phyloP scores from a whole-genome alignment of 2,113 vertebrate genomes.

The Orientallactaga bullata region DNA sequence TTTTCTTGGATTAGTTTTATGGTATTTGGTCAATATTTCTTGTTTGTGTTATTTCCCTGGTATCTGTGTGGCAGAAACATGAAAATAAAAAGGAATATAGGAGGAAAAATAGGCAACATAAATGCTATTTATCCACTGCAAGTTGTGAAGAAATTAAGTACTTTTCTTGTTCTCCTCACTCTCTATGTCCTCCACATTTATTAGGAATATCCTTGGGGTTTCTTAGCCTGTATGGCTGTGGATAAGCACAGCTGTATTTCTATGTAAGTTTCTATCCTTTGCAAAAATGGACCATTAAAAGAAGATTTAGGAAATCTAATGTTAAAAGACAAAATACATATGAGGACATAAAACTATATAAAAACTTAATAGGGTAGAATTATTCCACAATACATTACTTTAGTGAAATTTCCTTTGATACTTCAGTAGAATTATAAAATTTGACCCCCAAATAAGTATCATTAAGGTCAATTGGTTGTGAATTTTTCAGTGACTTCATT shows the following conservation, averaged over 20 bases:
- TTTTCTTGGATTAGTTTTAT: not conserved
- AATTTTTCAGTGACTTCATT: not conserved
- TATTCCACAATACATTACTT: not conserved
- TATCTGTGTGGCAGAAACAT: not conserved
- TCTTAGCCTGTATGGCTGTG: not conserved
- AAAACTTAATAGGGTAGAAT: not conserved
- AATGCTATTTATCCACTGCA: not conserved
- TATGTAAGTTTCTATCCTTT: not conserved
- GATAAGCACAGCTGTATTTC: not conserved
- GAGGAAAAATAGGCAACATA: not conserved
- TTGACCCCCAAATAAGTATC: not conserved
- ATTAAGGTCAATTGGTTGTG: not conserved
- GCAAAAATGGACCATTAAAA: not conserved
- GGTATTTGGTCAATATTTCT: not conserved
- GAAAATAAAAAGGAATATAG: not conserved
- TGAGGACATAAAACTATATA: not conserved
- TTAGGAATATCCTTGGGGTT: not conserved
- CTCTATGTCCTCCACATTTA: not conserved
- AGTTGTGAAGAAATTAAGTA: not conserved
- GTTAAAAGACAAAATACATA: not conserved
- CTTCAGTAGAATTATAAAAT: not conserved
- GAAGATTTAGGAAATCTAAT: not conserved
- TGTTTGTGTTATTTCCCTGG: not conserved
- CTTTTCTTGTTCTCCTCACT: not conserved
- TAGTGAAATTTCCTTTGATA: not conserved